Evolutionary conservation across 2,888 invertebrate species (phyloP).

Genomic region (Tachina fera): DNA sequence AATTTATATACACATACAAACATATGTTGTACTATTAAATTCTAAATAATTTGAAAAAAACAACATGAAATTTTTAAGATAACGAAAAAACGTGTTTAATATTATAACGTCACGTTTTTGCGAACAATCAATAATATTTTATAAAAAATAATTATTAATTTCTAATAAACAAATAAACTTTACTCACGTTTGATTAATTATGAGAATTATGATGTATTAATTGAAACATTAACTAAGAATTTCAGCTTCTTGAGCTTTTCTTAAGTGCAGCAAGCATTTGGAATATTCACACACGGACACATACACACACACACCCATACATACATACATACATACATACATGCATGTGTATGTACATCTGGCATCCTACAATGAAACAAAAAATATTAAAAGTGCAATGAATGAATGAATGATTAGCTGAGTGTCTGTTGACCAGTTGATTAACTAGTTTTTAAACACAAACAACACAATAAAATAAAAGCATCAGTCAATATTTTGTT

Average conservation of each 20-base stretch:
- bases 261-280: background rate
- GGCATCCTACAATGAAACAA: conserved; percentile 35
- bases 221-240: background rate
- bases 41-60: too few species aligned
- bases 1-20: too few species aligned
- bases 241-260: background rate
- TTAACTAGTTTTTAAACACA: conserved; percentile 46
- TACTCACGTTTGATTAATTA: background rate
- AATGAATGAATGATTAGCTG: conserved; percentile 33
- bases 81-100: too few species aligned
- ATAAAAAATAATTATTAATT: background rate
- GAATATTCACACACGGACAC: background rate
- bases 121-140: background rate
- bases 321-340: background rate
- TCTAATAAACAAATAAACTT: background rate
- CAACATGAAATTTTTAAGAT: too few species aligned
- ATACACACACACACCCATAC: background rate
- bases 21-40: too few species aligned
- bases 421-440: conserved; percentile 28
- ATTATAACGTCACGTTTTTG: background rate
- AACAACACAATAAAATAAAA: conserved; percentile 27
- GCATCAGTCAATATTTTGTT: conserved; percentile 13
- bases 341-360: background rate
- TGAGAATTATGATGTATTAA: conserved; percentile 4
- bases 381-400: background rate